phyloP scores from a whole-genome alignment of 2,888 invertebrate species.

The Electrophaes corylata region DNA sequence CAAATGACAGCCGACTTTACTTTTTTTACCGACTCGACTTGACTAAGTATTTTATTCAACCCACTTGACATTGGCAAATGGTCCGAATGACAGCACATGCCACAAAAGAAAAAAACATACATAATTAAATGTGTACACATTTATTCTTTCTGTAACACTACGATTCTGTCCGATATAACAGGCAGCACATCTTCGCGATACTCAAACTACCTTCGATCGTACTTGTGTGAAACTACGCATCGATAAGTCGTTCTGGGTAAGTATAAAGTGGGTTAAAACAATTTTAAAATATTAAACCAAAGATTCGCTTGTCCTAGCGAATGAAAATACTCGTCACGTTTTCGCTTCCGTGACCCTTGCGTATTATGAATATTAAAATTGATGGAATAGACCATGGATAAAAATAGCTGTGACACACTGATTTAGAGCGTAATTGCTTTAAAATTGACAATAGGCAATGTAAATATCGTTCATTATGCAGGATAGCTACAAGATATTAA shows the following conservation, averaged over 20 bases:
- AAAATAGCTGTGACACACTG: constrained; percentile 24
- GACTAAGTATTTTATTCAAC: too few relatives aligned
- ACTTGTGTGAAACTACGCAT: not conserved
- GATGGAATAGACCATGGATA: constrained; percentile 21
- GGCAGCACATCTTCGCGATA: not conserved
- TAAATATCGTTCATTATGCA: constrained; percentile 48
- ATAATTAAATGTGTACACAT: too few relatives aligned
- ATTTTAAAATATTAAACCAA: not conserved
- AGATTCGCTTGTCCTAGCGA: constrained; percentile 6
- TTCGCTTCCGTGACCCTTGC: constrained; percentile 18
- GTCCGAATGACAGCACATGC: too few relatives aligned
- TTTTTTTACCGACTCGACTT: too few relatives aligned
- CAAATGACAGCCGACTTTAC: too few relatives aligned
- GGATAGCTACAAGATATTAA: constrained; percentile 63
- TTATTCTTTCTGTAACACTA: not conserved
- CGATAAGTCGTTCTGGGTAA: too few relatives aligned
- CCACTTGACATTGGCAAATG: too few relatives aligned
- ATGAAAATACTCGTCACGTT: constrained; percentile 21
- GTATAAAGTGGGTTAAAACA: not conserved
- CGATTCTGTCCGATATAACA: too few relatives aligned
- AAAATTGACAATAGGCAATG: constrained; percentile 27
- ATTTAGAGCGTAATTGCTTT: constrained; percentile 13
- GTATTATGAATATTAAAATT: constrained; percentile 28
- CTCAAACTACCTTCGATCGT: not conserved
- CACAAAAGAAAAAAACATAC: too few relatives aligned